Base-by-base conservation (phyloP, 2,888 invertebrate species). In the Volucella inflata region DNA sequence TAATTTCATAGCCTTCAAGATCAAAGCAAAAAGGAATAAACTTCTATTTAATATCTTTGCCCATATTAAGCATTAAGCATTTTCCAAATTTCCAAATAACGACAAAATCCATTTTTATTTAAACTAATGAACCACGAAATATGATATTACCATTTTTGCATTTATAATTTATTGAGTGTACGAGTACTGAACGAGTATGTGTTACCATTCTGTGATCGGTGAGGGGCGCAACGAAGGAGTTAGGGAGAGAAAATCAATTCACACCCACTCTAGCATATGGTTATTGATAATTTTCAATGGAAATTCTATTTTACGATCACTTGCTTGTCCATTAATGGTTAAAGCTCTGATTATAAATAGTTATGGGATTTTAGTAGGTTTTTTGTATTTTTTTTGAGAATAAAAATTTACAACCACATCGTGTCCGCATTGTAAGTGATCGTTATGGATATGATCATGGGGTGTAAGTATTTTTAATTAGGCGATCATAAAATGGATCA, bases 91-190 rank as follows among this genome's bases (percentile, higher is more conserved):
- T 68, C 68, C 68, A 68, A 55, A 53, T 68, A 55, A 21, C 30
- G 68, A 14, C 57, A 21, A n/a, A 6, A 40, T 50, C 38, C n/a
- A 12, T 65, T 50, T 48, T 42, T 17, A 6, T 10, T 17, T 12
- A 46, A 21, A 30, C 75, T 75, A 75, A 75, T 75, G 75, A 75
- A 75, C 65, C 57, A 75, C 65, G 65, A 75, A 67, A 75, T 65
- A 65, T 75, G 59, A 75, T 65, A 65, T 75, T 55, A 75, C 40
- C 64, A 44, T 48, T 57, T 12, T 48, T 40, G 30, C 65, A 67
- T 75, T 65, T 75, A 65, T 65, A 57, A 74, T 74, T 75, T 57
- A 64, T 75, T 75, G 53, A 42, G 9, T 40, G 30, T 44, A n/a
- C 30, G 6, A 14, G 40, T 17, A 16, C 38, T 38, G 2, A 16